Base-by-base conservation (phyloP, 2,888 invertebrate species). In the Chymomyza procnemis region DNA sequence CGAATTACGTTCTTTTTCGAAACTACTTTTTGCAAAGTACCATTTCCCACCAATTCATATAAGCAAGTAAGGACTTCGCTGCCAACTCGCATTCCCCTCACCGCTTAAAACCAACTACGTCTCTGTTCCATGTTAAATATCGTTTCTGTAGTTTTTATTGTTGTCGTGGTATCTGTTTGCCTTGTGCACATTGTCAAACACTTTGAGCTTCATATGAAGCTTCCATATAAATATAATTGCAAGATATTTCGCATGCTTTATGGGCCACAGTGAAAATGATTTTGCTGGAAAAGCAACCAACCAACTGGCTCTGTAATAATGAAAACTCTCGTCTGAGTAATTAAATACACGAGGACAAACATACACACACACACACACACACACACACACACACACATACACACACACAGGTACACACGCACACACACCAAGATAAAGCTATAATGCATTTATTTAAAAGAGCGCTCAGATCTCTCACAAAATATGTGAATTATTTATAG, bases 311-410 rank as follows among this genome's bases (percentile, higher is more conserved):
- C 6, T 18, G 18, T 18, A 16, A 50, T 86, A 84, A 86, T 81
- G 70, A 79, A 81, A 87, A 71, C 85, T 71, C 34, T 41, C 26
- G 79, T 73, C 85, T 71, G 87, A 81, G 87, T 81, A 81, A 86
- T 81, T 81, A 81, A 86, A 86, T 81, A 85, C 81, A 85, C 72
- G 87, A 81, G 79, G 87, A 85, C 85, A 84, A 73, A 86, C 76
- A 76, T 66, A 61, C 57, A 61, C 59, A 50, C 60, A 67, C n/a
- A 61, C 59, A 70, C 30, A 59, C 62, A 18, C 52, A 4, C 30
- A n/a, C n/a, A n/a, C n/a, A n/a, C n/a, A n/a, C n/a, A n/a, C n/a
- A n/a, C n/a, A 18, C 52, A 65, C 16, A 58, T 14, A 55, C 26
- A 55, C 16, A 46, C 18, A 60, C 46, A 41, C 5, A 59, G 34